Conservation (phyloP, 2,113 vertebrate genomes). For the Lagopus leucura region DNA sequence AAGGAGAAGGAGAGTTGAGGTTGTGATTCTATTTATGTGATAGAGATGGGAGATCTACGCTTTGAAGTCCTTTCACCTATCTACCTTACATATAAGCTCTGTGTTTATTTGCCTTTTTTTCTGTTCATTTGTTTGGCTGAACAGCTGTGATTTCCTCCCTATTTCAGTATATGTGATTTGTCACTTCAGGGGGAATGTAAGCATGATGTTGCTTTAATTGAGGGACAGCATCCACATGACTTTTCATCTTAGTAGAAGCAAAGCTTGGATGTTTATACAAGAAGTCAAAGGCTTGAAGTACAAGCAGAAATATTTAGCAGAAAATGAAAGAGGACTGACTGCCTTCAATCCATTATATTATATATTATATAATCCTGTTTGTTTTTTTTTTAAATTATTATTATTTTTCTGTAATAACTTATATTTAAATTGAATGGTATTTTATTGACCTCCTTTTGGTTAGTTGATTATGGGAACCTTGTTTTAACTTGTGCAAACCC, state of each 20-base stretch:
- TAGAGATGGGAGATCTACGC: neutral
- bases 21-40: neutral
- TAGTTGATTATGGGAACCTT: neutral
- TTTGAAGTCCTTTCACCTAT: neutral
- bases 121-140: neutral
- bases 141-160: neutral
- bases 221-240: neutral
- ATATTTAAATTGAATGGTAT: neutral
- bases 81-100: neutral
- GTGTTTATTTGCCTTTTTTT: neutral
- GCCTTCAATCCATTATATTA: neutral
- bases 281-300: neutral
- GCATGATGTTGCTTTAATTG: neutral
- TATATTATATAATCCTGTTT: neutral
- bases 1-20: neutral
- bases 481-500: conserved; percentile 27
- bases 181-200: neutral
- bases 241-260: neutral
- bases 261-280: neutral
- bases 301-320: neutral
- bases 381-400: neutral
- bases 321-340: neutral
- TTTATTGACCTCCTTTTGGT: conserved; percentile 6
- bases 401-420: neutral
- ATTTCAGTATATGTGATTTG: neutral